Percentiles rank a stretch among this genome's conserved stretches.
Conservation (phyloP, 2,797 vertebrate genomes). For the Craterocephalus amniculus region DNA sequence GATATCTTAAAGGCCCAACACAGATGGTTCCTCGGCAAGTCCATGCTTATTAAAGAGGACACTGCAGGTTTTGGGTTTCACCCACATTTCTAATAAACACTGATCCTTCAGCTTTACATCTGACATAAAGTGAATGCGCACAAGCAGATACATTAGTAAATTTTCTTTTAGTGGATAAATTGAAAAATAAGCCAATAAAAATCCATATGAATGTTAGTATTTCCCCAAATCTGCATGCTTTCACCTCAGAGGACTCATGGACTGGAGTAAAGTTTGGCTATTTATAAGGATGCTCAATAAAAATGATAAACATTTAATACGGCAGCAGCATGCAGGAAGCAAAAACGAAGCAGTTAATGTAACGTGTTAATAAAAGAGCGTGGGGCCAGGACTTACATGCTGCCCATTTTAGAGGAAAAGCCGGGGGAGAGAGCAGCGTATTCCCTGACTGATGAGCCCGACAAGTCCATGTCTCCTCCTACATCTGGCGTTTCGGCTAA, state of each 20-base stretch:
- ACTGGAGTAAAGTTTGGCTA: background rate
- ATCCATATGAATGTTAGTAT: constrained; percentile 25
- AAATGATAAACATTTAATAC: constrained; percentile 28
- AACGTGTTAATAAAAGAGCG: constrained; percentile 50
- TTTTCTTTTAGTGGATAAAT: constrained; percentile 14
- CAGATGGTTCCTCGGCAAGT: constrained; percentile 44
- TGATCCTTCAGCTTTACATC: constrained; percentile 11
- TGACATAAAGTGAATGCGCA: constrained; percentile 13
- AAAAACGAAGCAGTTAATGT: constrained; percentile 26
- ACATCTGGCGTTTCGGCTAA: constrained; percentile 85
- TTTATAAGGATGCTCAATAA: constrained; percentile 31
- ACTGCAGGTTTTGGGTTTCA: constrained; percentile 8
- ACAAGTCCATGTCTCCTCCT: constrained; percentile 81
- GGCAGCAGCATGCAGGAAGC: constrained; percentile 59
- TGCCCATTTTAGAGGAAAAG: constrained; percentile 94
- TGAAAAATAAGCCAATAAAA: background rate
- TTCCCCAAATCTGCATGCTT: constrained; percentile 32
- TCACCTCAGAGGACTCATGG: constrained; percentile 12
- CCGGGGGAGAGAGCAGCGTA: constrained; percentile 85
- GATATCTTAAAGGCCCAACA: constrained; percentile 51
- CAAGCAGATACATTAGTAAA: constrained; percentile 42
- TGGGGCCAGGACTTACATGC: constrained; percentile 93
- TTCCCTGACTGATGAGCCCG: constrained; percentile 88
- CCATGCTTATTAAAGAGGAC: constrained; percentile 41
- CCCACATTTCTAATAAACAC: constrained; percentile 1